These are phyloP conservation scores for Tenthredo livida DNA, from an alignment of 2,888 invertebrate genomes.

Conservation along the genomic window DNA sequence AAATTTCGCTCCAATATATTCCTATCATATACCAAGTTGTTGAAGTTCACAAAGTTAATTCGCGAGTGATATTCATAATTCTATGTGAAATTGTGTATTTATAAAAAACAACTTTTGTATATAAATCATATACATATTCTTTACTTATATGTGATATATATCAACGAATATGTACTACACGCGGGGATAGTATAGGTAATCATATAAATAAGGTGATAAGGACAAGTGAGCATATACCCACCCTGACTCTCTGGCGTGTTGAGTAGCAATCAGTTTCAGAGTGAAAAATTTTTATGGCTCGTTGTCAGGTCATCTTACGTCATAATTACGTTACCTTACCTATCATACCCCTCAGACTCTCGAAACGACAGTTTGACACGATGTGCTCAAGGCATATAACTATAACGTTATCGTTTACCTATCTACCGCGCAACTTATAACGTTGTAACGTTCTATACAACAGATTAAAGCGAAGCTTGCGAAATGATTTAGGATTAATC, in stretches of 20 bases:
- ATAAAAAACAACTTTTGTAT: no score
- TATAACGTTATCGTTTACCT: neutral
- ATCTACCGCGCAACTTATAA: neutral
- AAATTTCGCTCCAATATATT: no score
- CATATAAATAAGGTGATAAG: slow-evolving; percentile 42
- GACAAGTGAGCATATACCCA: slow-evolving; percentile 21
- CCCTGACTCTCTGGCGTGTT: neutral
- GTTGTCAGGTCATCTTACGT: slow-evolving; percentile 52
- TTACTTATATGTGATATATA: no score
- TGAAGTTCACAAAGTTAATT: neutral
- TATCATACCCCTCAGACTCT: neutral
- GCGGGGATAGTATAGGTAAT: no score
- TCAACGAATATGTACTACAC: no score
- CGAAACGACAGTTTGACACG: slow-evolving; percentile 34
- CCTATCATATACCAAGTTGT: no score
- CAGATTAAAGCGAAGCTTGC: neutral
- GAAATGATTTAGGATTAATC: neutral
- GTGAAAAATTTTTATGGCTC: slow-evolving; percentile 43
- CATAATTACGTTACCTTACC: slow-evolving; percentile 42
- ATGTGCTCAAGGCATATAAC: neutral
- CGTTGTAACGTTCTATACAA: neutral
- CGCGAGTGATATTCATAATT: neutral
- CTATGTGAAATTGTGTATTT: no score
- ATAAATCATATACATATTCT: no score
- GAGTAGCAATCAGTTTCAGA: slow-evolving; percentile 5